These are phyloP conservation scores for Paracentrotus lividus DNA, from an alignment of 53 echinoderm and acorn worm genomes.

Conservation along the genomic window DNA sequence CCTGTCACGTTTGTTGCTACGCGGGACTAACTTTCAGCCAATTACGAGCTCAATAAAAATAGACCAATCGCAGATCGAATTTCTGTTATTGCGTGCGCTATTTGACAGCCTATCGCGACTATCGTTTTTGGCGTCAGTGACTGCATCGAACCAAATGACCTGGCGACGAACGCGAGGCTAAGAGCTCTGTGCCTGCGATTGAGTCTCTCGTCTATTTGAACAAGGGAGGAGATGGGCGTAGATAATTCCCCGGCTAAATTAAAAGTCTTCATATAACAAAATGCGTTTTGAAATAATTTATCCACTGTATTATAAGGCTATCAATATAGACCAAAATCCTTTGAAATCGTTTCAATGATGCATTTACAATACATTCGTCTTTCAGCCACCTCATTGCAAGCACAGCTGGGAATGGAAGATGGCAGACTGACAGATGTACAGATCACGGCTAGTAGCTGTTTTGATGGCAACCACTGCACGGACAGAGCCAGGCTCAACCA, in stretches of 20 bases:
- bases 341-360: no score
- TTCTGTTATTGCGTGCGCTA: background rate
- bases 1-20: background rate
- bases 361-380: no score
- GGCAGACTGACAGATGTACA: conserved; percentile 62
- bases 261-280: no score
- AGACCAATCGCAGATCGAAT: background rate
- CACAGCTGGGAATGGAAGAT: conserved; percentile 68
- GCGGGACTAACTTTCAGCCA: background rate
- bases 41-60: background rate
- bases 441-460: conserved; percentile 65
- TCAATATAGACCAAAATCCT: no score
- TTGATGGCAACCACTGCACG: conserved; percentile 8
- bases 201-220: no score
- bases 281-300: background rate
- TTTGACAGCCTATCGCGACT: background rate
- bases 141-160: no score
- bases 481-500: conserved; percentile 63
- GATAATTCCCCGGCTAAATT: no score
- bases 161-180: no score
- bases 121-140: no score
- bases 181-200: no score
- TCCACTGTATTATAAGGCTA: background rate
- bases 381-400: background rate
- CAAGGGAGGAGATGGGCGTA: no score